Evolutionary conservation across 2,113 vertebrate genomes (phyloP).

Genomic region (Phodopus roborovskii): DNA sequence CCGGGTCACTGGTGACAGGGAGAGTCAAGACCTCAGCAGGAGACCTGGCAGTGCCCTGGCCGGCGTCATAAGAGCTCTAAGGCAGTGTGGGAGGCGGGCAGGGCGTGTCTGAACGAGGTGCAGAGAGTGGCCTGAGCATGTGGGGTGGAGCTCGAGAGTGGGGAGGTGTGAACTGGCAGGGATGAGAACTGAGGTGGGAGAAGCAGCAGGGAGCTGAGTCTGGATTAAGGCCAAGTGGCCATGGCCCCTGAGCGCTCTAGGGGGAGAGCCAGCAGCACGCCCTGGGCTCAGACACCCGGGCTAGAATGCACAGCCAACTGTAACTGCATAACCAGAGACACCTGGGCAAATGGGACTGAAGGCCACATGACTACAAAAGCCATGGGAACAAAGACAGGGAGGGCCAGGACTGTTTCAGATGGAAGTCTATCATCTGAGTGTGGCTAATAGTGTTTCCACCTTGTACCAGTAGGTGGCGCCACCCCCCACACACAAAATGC

Average conservation of each 20-base stretch:
- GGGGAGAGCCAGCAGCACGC: neutral
- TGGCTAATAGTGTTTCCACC: neutral
- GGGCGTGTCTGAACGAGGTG: neutral
- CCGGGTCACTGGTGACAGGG: too few relatives aligned
- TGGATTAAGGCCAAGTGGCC: neutral
- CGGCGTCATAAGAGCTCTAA: neutral
- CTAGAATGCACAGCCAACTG: rapidly evolving
- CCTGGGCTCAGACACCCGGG: neutral
- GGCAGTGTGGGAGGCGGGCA: rapidly evolving
- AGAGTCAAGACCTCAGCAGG: neutral
- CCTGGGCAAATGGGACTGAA: too few relatives aligned
- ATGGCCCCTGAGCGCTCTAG: neutral
- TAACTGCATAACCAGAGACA: neutral
- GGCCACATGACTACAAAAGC: neutral
- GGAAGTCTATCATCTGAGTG: neutral
- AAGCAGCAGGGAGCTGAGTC: neutral
- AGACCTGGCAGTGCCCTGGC: neutral
- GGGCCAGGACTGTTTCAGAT: neutral
- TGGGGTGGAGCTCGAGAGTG: neutral
- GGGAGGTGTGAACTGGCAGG: neutral
- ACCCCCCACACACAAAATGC: too few relatives aligned
- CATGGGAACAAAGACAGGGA: neutral
- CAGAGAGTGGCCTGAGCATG: too few relatives aligned
- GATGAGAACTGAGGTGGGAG: too few relatives aligned
- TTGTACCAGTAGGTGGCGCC: neutral